Percentiles rank a stretch among this genome's conserved stretches.
phyloP scores from a whole-genome alignment of 2,113 vertebrate genomes.

The Tricholaema leucomelas region DNA sequence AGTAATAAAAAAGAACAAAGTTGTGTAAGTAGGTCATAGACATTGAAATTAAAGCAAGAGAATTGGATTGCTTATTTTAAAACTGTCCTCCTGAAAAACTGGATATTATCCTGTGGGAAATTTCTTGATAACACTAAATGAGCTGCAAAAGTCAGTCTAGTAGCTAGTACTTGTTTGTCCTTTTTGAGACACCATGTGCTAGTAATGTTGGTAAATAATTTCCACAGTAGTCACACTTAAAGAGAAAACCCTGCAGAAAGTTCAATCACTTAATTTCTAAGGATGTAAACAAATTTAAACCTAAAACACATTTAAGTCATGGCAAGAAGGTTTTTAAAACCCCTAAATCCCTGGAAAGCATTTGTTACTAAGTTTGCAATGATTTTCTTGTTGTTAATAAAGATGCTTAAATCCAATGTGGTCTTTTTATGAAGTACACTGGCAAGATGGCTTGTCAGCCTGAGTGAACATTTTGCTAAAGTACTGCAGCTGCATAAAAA shows the following conservation, averaged over 20 bases:
- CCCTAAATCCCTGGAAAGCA: neutral
- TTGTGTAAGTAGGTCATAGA: constrained; percentile 43
- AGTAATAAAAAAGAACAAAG: neutral
- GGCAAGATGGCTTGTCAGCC: neutral
- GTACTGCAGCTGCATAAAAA: constrained; percentile 42
- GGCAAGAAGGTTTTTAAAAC: neutral
- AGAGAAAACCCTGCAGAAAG: neutral
- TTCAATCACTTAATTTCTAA: neutral
- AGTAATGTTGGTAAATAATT: neutral
- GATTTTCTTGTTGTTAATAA: neutral
- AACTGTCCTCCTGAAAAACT: constrained; percentile 45
- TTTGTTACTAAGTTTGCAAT: neutral
- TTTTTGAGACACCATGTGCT: neutral
- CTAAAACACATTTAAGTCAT: neutral
- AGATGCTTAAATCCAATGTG: neutral
- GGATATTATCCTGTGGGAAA: constrained; percentile 43
- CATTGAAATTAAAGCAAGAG: neutral
- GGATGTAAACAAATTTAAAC: neutral
- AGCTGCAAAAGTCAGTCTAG: neutral
- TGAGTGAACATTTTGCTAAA: neutral
- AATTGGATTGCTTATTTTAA: constrained; percentile 51
- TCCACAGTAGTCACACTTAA: neutral
- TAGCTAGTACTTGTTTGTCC: neutral
- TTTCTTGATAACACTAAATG: neutral
- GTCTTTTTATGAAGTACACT: neutral